Evolutionary conservation across 2,113 vertebrate genomes (phyloP).

Genomic region (Gambusia holbrooki): DNA sequence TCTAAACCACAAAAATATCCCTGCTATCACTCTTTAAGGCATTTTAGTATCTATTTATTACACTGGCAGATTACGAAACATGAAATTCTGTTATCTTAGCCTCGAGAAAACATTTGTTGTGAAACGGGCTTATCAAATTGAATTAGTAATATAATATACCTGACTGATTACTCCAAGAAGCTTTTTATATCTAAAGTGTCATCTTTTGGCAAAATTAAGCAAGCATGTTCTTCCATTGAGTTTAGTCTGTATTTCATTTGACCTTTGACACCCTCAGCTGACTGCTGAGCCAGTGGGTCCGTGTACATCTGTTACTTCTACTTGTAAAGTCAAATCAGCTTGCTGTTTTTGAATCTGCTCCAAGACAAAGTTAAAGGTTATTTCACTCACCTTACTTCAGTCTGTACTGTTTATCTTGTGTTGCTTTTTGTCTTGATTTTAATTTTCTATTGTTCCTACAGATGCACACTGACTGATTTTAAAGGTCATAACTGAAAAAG

Average conservation of each 20-base stretch:
- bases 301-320: neutral
- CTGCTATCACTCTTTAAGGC: no score
- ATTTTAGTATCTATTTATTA: no score
- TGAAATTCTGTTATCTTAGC: no score
- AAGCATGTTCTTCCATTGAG: neutral
- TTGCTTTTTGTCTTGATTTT: neutral
- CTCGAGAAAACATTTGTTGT: no score
- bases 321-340: constrained; percentile 1
- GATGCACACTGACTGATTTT: neutral
- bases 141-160: no score
- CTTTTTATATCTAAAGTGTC: neutral
- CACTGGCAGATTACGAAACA: no score
- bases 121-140: no score
- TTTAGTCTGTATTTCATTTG: neutral
- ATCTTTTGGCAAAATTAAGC: neutral
- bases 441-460: neutral
- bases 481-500: neutral
- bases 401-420: neutral
- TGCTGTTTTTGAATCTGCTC: constrained; percentile 6
- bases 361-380: neutral
- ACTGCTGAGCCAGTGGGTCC: neutral
- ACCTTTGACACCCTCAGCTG: neutral
- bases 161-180: no score
- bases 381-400: neutral
- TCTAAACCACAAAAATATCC: no score